These are phyloP conservation scores for Nipponacmea schrenckii DNA, from an alignment of 2,888 invertebrate genomes.

Conservation along the genomic window DNA sequence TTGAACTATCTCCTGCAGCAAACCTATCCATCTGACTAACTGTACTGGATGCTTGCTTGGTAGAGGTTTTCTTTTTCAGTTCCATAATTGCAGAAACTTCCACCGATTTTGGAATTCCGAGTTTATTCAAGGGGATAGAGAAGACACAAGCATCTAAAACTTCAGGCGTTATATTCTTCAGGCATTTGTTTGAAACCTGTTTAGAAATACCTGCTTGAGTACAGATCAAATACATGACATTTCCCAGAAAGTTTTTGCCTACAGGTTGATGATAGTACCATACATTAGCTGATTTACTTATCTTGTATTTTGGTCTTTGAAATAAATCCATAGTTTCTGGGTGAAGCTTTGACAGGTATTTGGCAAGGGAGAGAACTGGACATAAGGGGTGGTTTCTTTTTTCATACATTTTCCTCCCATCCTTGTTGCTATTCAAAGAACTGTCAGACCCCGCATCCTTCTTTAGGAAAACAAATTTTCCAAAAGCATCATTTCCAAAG, in stretches of 20 bases:
- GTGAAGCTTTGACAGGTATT: slow-evolving; percentile 13
- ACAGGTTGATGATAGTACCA: slow-evolving; percentile 16
- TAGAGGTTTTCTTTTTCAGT: no score
- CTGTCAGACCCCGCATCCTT: background rate
- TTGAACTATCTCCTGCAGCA: no score
- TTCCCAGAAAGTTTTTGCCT: slow-evolving; percentile 16
- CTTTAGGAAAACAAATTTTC: background rate
- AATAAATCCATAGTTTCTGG: slow-evolving; percentile 11
- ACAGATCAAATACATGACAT: background rate
- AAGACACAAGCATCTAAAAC: slow-evolving; percentile 1
- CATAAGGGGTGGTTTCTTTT: slow-evolving; percentile 12
- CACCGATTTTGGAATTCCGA: no score
- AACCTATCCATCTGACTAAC: no score
- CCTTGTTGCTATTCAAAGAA: background rate
- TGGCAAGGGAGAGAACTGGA: slow-evolving; percentile 17
- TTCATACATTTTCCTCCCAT: slow-evolving; percentile 16
- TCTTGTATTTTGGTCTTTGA: slow-evolving; percentile 13
- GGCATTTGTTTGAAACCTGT: background rate
- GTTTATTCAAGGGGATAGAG: background rate
- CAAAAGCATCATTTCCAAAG: slow-evolving; percentile 15
- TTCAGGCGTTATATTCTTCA: background rate
- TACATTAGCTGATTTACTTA: background rate
- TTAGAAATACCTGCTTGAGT: background rate
- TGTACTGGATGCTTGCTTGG: no score
- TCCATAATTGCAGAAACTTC: no score